A percentile compares a stretch with the other conserved stretches of the same genome.
phyloP scores from a whole-genome alignment of 2,888 invertebrate species.

The Lepidonotus clava region DNA sequence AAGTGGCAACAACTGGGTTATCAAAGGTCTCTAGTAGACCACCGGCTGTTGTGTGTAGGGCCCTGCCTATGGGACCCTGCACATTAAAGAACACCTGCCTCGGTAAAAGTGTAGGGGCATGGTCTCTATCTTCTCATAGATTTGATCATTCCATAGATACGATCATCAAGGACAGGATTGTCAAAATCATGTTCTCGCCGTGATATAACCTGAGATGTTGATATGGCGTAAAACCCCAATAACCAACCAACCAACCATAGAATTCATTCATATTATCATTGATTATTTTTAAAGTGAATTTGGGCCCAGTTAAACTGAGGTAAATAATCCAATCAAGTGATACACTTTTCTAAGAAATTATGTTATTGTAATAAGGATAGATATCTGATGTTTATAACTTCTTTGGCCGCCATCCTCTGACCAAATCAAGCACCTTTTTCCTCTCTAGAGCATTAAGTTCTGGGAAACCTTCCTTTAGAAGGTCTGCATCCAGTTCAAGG shows the following conservation, averaged over 20 bases:
- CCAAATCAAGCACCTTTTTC: slow-evolving; percentile 78
- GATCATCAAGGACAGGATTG: too few relatives aligned
- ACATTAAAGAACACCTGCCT: too few relatives aligned
- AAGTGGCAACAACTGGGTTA: too few relatives aligned
- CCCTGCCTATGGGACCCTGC: too few relatives aligned
- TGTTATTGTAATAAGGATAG: background rate
- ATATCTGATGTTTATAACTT: slow-evolving; percentile 60
- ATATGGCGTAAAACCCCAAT: background rate
- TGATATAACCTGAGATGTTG: background rate
- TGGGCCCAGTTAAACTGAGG: background rate
- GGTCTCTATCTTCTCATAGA: too few relatives aligned
- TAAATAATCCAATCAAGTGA: background rate
- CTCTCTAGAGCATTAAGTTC: slow-evolving; percentile 77
- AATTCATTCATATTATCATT: background rate
- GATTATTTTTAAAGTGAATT: background rate
- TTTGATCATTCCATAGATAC: too few relatives aligned
- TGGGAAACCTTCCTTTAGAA: slow-evolving; percentile 77
- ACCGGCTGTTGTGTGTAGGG: too few relatives aligned
- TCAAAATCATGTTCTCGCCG: too few relatives aligned
- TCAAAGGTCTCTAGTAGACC: too few relatives aligned
- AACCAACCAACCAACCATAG: background rate
- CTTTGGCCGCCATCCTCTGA: slow-evolving; percentile 78
- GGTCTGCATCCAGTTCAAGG: slow-evolving; percentile 72
- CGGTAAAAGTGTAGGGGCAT: too few relatives aligned
- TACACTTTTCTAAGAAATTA: background rate